These are phyloP conservation scores for Campopleginae sp. DNA, from an alignment of 2,888 invertebrate species.

Conservation along the genomic window DNA sequence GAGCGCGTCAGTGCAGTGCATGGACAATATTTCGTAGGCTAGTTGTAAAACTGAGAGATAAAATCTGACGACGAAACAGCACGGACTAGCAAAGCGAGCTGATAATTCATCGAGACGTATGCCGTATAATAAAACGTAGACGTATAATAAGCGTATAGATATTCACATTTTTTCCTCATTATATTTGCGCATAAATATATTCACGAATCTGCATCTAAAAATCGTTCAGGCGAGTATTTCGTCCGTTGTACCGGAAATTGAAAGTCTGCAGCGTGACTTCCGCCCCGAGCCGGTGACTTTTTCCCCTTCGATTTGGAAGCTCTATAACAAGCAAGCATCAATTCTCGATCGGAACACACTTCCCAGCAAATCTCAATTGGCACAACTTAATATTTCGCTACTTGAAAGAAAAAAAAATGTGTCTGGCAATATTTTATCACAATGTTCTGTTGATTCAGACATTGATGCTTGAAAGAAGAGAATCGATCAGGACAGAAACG, in stretches of 20 bases:
- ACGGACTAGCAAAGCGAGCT: constrained; percentile 23
- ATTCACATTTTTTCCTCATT: neutral
- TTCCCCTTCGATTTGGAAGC: constrained; percentile 69
- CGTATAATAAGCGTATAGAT: neutral
- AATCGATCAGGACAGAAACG: neutral
- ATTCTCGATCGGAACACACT: constrained; percentile 41
- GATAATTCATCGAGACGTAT: constrained; percentile 25
- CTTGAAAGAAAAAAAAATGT: constrained; percentile 1
- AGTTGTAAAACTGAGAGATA: neutral
- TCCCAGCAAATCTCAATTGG: neutral
- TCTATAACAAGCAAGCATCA: constrained; percentile 44
- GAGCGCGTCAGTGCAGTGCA: neutral
- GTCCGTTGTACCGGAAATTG: constrained; percentile 78
- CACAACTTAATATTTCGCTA: constrained; percentile 32
- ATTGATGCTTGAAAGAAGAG: constrained; percentile 4
- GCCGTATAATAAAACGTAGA: no score
- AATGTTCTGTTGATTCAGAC: neutral
- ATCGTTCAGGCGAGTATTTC: constrained; percentile 38
- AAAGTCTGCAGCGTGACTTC: constrained; percentile 81
- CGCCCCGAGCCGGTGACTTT: constrained; percentile 68
- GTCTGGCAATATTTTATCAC: constrained; percentile 23
- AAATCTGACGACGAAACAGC: constrained; percentile 9
- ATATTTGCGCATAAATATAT: constrained; percentile 15
- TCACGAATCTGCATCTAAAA: neutral
- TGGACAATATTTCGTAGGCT: constrained; percentile 11